Evolutionary conservation across 2,888 invertebrate species (phyloP), one percentile per base, ranked within the genome.

Genomic region (Pseudococcus longispinus): DNA sequence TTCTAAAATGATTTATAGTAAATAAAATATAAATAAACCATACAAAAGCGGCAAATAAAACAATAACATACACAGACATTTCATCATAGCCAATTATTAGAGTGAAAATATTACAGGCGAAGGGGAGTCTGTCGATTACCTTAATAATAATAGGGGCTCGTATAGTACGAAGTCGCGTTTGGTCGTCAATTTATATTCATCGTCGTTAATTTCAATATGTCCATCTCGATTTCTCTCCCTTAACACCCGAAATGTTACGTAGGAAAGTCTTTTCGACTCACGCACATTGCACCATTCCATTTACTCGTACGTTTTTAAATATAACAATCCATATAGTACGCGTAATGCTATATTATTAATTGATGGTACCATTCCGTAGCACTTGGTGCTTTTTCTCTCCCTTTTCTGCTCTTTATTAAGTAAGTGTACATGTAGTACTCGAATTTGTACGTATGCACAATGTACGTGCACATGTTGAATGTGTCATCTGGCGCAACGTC

Each of bases 151-250:
- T 84, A 84, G 84, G 84, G 84, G 84, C 84, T 84, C 42, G 84
- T 77, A 37, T 55, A 55, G 23, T 11, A 60, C 2, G 23, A 60
- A 60, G 60, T 60, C 60, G 60, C 60, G 23, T 23, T 84, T 37
- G 18, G 29, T 32, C 84, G 70, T 84, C 84, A 84, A 84, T 84
- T 84, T 84, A 84, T 84, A 84, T 84, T 84, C 84, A 84, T 84
- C 84, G 84, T 84, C 84, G 84, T 84, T 84, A 84, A 84, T 84
- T 84, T 84, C 84, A 84, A 84, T 84, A 84, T n/a, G 84, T 60
- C 84, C 84, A 84, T 55, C 42, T 84, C 37, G 77, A 80, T 80
- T 80, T 80, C 77, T 80, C 77, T 80, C 77, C 77, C 77, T 80
- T 23, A 29, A 70, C 29, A 29, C 15, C 32, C 13, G 70, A 70